Evolutionary conservation across 2,888 invertebrate species (phyloP).

Genomic region (Boloria euphrosyne): DNA sequence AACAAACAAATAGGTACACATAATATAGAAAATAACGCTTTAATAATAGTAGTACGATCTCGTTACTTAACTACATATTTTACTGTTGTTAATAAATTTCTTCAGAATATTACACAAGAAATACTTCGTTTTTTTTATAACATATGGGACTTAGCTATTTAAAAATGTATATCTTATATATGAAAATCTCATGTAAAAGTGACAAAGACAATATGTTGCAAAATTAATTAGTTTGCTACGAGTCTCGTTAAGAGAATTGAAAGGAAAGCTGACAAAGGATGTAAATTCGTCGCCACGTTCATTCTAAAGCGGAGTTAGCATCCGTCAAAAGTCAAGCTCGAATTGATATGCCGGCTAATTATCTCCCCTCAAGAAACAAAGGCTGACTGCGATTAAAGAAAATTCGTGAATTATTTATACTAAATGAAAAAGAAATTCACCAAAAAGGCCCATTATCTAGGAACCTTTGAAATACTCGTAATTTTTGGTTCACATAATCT

Average conservation of each 20-base stretch:
- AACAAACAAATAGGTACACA: too few species aligned
- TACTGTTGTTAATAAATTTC: too few species aligned
- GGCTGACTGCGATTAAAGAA: conserved; percentile 24
- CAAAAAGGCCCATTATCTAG: conserved; percentile 19
- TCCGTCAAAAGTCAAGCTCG: conserved; percentile 53
- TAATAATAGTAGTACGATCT: too few species aligned
- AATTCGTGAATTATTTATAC: conserved; percentile 30
- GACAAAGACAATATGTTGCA: conserved; percentile 23
- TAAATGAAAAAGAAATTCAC: conserved; percentile 23
- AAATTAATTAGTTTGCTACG: conserved; percentile 33
- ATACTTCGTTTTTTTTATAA: too few species aligned
- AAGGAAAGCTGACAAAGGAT: conserved; percentile 38
- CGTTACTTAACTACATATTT: too few species aligned
- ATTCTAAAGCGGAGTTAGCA: conserved; percentile 46
- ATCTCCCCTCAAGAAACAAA: conserved; percentile 49
- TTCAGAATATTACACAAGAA: too few species aligned
- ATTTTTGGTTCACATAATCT: conserved; percentile 20
- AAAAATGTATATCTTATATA: background rate
- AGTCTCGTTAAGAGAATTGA: conserved; percentile 33
- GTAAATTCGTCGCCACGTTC: conserved; percentile 36
- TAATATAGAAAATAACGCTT: too few species aligned
- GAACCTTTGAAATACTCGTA: conserved; percentile 19
- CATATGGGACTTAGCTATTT: background rate
- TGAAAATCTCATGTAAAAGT: background rate
- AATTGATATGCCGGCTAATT: conserved; percentile 59